Evolutionary conservation across 2,113 vertebrate genomes (phyloP).

Genomic region (Bostrychus sinensis): DNA sequence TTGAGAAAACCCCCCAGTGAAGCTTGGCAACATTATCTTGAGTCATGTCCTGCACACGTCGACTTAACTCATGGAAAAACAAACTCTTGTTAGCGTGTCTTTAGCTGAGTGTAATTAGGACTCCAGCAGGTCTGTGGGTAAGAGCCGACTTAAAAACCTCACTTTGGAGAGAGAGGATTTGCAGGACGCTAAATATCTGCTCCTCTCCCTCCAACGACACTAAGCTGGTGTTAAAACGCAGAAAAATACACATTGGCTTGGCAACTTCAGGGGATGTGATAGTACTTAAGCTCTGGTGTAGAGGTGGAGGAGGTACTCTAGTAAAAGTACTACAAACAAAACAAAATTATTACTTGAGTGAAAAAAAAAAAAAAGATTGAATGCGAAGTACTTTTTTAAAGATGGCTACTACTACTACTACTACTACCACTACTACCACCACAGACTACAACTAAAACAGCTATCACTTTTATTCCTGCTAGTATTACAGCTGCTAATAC

Average conservation of each 20-base stretch:
- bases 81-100: background rate
- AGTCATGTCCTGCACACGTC: background rate
- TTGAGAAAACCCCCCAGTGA: background rate
- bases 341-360: too few species aligned
- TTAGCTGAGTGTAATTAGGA: slow-evolving; percentile 1
- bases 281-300: background rate
- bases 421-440: too few species aligned
- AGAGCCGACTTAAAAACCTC: slow-evolving; percentile 29
- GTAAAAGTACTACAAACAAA: background rate
- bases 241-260: slow-evolving; percentile 15
- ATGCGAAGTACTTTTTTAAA: too few species aligned
- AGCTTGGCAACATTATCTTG: background rate
- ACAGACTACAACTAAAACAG: too few species aligned
- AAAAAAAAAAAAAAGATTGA: too few species aligned
- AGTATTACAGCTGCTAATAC: too few species aligned
- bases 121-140: slow-evolving; percentile 2
- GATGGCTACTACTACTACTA: too few species aligned
- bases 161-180: slow-evolving; percentile 20
- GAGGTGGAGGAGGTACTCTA: too few species aligned
- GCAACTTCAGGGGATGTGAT: slow-evolving; percentile 9
- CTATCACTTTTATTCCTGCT: too few species aligned
- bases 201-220: slow-evolving; percentile 4
- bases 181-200: slow-evolving; percentile 16
- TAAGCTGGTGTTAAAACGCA: slow-evolving; percentile 25
- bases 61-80: background rate